Percentiles rank a stretch among this genome's conserved stretches.
phyloP scores from a whole-genome alignment of 1,140 invertebrate genomes.

The Mesaphorura yosii region DNA sequence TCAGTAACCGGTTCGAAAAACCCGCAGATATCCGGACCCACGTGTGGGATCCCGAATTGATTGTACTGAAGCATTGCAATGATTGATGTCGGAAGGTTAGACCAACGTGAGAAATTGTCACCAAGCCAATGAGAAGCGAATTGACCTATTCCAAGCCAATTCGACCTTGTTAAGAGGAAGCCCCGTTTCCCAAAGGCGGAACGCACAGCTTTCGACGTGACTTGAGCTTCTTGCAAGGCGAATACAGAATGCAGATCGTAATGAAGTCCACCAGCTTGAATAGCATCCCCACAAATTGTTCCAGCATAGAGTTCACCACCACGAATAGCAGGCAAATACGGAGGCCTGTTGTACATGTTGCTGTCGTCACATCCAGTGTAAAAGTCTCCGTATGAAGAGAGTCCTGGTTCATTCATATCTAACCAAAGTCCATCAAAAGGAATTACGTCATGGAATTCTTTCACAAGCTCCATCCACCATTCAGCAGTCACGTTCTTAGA shows the following conservation, averaged over 20 bases:
- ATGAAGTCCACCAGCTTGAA: conserved; percentile 33
- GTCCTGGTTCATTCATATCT: conserved; percentile 32
- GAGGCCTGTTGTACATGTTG: conserved; percentile 13
- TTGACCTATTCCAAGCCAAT: conserved; percentile 37
- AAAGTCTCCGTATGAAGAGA: conserved; percentile 25
- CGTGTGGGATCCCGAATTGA: conserved; percentile 35
- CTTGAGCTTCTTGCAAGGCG: conserved; percentile 28
- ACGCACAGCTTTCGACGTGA: conserved; percentile 23
- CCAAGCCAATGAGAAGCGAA: conserved; percentile 28
- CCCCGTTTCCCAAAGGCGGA: conserved; percentile 34
- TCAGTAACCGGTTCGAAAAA: conserved; percentile 31
- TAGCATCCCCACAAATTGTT: conserved; percentile 34
- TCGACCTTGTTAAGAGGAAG: conserved; percentile 40
- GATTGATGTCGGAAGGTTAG: conserved; percentile 38
- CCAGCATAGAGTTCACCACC: conserved; percentile 24
- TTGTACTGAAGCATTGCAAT: conserved; percentile 32
- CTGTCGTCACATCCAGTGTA: conserved; percentile 24
- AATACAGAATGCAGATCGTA: conserved; percentile 34
- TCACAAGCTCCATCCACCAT: conserved; percentile 5
- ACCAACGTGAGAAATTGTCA: conserved; percentile 42
- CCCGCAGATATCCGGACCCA: conserved; percentile 26
- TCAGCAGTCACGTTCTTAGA: background rate
- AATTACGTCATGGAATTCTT: conserved; percentile 10
- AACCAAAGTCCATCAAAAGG: conserved; percentile 11
- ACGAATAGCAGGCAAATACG: conserved; percentile 18